A percentile compares a stretch with the other conserved stretches of the same genome.
phyloP scores from a whole-genome alignment of 2,888 invertebrate species.

The Parnassius orleans region DNA sequence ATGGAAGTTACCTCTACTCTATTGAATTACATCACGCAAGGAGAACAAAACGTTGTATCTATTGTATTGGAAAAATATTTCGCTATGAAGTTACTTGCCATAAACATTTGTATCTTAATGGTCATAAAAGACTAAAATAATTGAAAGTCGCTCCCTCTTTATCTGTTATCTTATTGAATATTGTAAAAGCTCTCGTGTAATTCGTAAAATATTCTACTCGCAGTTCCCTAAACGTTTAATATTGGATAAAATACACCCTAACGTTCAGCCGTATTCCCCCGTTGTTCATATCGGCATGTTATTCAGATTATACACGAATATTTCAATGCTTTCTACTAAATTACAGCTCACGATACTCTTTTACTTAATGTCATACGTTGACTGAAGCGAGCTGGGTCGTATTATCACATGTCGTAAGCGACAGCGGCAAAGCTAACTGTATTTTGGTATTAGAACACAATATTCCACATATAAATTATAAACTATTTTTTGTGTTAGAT shows the following conservation, averaged over 20 bases:
- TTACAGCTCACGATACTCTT: conserved; percentile 77
- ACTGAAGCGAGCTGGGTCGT: conserved; percentile 44
- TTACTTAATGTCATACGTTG: conserved; percentile 66
- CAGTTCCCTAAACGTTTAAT: conserved; percentile 76
- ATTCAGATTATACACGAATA: conserved; percentile 81
- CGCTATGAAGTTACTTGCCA: no score
- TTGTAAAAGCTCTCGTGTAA: conserved; percentile 67
- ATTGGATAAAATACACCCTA: conserved; percentile 78
- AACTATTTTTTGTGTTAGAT: no score
- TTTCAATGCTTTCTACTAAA: conserved; percentile 81
- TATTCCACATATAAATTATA: no score
- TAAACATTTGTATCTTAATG: neutral
- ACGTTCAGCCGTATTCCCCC: conserved; percentile 72
- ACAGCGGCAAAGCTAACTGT: conserved; percentile 28
- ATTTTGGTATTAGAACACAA: no score
- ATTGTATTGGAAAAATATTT: neutral
- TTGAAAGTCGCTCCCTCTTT: conserved; percentile 34
- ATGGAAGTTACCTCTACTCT: conserved; percentile 18
- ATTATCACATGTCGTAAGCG: conserved; percentile 43
- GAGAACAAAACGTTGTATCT: conserved; percentile 7
- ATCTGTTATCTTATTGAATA: conserved; percentile 70
- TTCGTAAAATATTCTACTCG: conserved; percentile 73
- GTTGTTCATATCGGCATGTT: conserved; percentile 81
- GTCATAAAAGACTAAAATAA: conserved; percentile 9
- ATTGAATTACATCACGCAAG: conserved; percentile 26